Percentiles rank a stretch among this genome's conserved stretches.
phyloP scores from a whole-genome alignment of 2,797 vertebrate species.

The Luscinia megarhynchos region DNA sequence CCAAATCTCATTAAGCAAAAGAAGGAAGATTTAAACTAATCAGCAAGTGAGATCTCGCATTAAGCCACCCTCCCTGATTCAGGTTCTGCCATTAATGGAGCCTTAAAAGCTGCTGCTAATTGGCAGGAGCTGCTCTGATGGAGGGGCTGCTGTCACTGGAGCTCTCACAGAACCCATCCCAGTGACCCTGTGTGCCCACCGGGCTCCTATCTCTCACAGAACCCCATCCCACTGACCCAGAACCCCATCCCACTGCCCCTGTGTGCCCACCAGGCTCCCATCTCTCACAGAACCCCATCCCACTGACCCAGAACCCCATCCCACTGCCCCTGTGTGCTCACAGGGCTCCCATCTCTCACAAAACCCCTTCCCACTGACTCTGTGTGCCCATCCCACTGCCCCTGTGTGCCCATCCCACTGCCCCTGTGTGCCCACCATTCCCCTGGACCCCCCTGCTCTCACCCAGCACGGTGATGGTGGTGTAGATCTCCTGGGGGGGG shows the following conservation, averaged over 20 bases:
- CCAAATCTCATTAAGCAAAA: constrained; percentile 67
- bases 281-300: no score
- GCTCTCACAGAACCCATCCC: not conserved
- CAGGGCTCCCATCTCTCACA: no score
- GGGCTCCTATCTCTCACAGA: no score
- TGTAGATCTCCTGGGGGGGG: constrained; percentile 96
- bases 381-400: no score
- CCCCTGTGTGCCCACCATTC: no score
- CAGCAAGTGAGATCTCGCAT: constrained; percentile 59
- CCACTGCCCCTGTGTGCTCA: no score
- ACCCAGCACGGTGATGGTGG: constrained; percentile 95
- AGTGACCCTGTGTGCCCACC: rapidly evolving
- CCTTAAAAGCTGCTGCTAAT: constrained; percentile 46
- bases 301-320: no score
- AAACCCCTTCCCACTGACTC: no score
- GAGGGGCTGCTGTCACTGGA: not conserved
- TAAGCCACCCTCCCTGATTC: constrained; percentile 63
- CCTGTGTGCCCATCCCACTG: no score
- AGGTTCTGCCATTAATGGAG: constrained; percentile 43
- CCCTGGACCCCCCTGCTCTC: not conserved
- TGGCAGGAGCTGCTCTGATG: not conserved
- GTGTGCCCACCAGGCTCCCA: no score
- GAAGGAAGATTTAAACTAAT: constrained; percentile 65
- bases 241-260: no score
- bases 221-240: no score